Percentiles rank a stretch among this genome's conserved stretches.
These are phyloP conservation scores for Psylliodes chrysocephalus DNA, from an alignment of 2,888 invertebrate genomes.

Conservation along the genomic window DNA sequence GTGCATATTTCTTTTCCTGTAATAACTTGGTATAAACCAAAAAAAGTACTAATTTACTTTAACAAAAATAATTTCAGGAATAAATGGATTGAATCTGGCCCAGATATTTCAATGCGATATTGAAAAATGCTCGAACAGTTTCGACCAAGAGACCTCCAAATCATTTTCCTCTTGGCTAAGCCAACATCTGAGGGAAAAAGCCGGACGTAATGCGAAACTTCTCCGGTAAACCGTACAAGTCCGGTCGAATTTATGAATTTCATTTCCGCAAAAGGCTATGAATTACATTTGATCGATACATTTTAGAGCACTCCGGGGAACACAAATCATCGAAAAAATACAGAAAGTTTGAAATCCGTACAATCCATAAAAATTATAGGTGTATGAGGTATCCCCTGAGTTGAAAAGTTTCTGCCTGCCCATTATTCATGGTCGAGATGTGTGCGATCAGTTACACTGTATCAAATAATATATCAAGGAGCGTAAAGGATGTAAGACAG, in stretches of 20 bases:
- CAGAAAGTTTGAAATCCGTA: constrained; percentile 45
- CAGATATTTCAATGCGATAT: background rate
- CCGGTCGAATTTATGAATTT: constrained; percentile 40
- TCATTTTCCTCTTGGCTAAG: constrained; percentile 4
- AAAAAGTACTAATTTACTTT: no score
- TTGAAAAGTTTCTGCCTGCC: constrained; percentile 26
- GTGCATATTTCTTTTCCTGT: no score
- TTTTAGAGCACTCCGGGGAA: constrained; percentile 48
- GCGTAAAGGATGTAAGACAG: constrained; percentile 23
- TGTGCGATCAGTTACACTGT: constrained; percentile 27
- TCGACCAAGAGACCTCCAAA: background rate
- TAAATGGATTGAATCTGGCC: background rate
- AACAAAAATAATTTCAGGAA: no score
- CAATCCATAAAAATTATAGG: constrained; percentile 43
- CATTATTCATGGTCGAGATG: constrained; percentile 24
- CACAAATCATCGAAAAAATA: constrained; percentile 50
- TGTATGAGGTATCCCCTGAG: constrained; percentile 19
- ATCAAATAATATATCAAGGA: constrained; percentile 30
- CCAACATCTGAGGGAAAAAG: background rate
- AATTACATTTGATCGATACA: constrained; percentile 43
- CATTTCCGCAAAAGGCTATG: constrained; percentile 42
- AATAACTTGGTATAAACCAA: no score
- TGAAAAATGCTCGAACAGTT: background rate
- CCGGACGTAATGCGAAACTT: constrained; percentile 3
- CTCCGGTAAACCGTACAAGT: constrained; percentile 30